Conservation (phyloP, 2,888 invertebrate genomes). For the Watsonalla cultraria region DNA sequence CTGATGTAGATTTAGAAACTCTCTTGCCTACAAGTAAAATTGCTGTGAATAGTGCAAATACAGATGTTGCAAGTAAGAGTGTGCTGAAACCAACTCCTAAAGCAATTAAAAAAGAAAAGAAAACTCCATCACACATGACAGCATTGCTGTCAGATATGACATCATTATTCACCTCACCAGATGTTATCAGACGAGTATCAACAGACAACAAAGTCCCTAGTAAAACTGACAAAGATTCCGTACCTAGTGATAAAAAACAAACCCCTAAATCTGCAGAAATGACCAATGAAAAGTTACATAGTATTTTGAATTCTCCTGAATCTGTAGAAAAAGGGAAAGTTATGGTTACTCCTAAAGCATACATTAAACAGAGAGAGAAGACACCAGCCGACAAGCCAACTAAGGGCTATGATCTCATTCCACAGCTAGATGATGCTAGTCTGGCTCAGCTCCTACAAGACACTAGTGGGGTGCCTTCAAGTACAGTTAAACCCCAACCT, state of each 20-base stretch:
- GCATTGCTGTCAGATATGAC: constrained; percentile 80
- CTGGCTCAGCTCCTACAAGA: constrained; percentile 73
- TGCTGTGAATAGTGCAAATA: constrained; percentile 15
- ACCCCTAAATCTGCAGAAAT: constrained; percentile 22
- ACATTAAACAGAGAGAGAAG: constrained; percentile 43
- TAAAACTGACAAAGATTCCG: constrained; percentile 70
- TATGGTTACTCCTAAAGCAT: constrained; percentile 35
- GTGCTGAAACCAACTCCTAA: constrained; percentile 63
- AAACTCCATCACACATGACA: constrained; percentile 79
- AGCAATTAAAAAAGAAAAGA: constrained; percentile 71
- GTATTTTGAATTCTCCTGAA: constrained; percentile 19
- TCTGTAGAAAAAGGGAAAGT: constrained; percentile 34
- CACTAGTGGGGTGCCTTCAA: constrained; percentile 41
- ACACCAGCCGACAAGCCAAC: constrained; percentile 39
- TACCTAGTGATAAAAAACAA: constrained; percentile 29
- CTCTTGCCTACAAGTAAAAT: constrained; percentile 39
- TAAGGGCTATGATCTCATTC: constrained; percentile 62
- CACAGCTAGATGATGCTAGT: constrained; percentile 70
- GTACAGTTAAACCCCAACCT: constrained; percentile 47
- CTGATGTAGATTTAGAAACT: constrained; percentile 43
- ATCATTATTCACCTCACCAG: constrained; percentile 87
- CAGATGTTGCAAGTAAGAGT: constrained; percentile 52
- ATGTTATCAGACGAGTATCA: constrained; percentile 85
- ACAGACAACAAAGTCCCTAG: constrained; percentile 67
- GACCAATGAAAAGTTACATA: constrained; percentile 23